Base-by-base conservation (phyloP, 2,797 vertebrate genomes). In the Brotula barbata region DNA sequence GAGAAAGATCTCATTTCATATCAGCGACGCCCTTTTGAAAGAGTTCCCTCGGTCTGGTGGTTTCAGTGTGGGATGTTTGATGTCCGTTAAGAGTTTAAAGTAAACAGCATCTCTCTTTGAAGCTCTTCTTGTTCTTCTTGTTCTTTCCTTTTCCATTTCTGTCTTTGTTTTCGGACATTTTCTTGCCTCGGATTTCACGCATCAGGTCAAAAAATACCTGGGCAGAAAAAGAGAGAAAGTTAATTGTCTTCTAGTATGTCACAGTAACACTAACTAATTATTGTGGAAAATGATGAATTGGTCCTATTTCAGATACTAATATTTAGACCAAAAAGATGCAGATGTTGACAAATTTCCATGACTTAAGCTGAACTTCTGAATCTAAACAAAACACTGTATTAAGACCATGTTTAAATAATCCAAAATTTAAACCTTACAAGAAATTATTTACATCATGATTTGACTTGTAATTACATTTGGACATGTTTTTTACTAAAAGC, bases 141-240 rank as follows among this genome's bases (percentile, higher is more conserved):
- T 94, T 92, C 85, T 96, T 98, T 80, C 95, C 96, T 91, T 97
- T 98, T 59, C 96, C 96, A 10, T 98, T 99, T 89, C 95, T 99
- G 90, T 98, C 96, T 88, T 98, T 98, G 89, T 97, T 98, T 91
- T 99, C 96, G 1, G 95, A 92, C 94, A 97, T 94, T 89, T 99
- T 99, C 91, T 98, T 99, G 71, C 95, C 91, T 84, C 95, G 90
- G 64, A 99, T 93, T 87, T 98, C 96, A 68, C 96, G 93, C 97
- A 99, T 99, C 73, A 99, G 90, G 84, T 99, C 97, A 83, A 99
- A 99, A 87, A 99, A 99, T 15, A 98, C 97, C 96, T 98, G 25
- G 21, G 59, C 43, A 55, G 12, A 31, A 49, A 34, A n/a, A 40
- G 16, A 31, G 6, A 3, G 28, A 6, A 17, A 57, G 44, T 49